A percentile compares a stretch with the other conserved stretches of the same genome.
Evolutionary conservation across 2,113 vertebrate species (phyloP).

Genomic region (Blennius ocellaris): DNA sequence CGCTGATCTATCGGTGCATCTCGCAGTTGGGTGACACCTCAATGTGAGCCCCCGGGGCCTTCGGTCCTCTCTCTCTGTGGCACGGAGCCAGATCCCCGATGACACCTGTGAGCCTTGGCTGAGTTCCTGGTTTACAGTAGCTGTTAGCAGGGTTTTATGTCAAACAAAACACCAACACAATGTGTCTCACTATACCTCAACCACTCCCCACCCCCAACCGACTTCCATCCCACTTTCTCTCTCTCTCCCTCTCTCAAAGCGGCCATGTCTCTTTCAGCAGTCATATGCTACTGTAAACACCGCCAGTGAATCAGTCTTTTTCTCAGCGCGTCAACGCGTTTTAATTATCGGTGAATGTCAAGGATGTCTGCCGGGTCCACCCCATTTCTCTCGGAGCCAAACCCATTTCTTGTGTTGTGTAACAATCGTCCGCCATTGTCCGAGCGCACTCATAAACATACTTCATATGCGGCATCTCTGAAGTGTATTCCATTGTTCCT

Average conservation of each 20-base stretch:
- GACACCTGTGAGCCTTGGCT: conserved; percentile 78
- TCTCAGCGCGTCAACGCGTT: conserved; percentile 65
- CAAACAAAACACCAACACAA: conserved; percentile 75
- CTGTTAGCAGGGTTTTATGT: conserved; percentile 71
- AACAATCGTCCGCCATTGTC: conserved; percentile 71
- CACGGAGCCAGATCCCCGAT: conserved; percentile 61
- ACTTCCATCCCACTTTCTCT: conserved; percentile 65
- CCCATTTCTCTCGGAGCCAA: conserved; percentile 66
- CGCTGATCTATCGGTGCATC: conserved; percentile 30
- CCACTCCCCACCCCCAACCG: conserved; percentile 47
- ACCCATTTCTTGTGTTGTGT: conserved; percentile 79
- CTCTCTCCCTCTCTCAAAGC: conserved; percentile 49
- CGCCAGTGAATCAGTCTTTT: conserved; percentile 60
- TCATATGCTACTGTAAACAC: conserved; percentile 59
- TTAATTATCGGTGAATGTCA: conserved; percentile 79
- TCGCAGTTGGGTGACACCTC: conserved; percentile 53
- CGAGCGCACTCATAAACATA: conserved; percentile 75
- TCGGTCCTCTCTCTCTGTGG: conserved; percentile 56
- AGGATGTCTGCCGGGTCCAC: conserved; percentile 68
- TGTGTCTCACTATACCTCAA: conserved; percentile 54
- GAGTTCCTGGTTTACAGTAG: conserved; percentile 72
- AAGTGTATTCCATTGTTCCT: conserved; percentile 83
- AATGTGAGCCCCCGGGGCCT: conserved; percentile 51
- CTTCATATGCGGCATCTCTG: conserved; percentile 80
- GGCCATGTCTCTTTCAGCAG: conserved; percentile 43